Percentiles rank a stretch among this genome's conserved stretches.
phyloP scores from a whole-genome alignment of 2,113 vertebrate genomes.

The Psittacula cyanocephala region DNA sequence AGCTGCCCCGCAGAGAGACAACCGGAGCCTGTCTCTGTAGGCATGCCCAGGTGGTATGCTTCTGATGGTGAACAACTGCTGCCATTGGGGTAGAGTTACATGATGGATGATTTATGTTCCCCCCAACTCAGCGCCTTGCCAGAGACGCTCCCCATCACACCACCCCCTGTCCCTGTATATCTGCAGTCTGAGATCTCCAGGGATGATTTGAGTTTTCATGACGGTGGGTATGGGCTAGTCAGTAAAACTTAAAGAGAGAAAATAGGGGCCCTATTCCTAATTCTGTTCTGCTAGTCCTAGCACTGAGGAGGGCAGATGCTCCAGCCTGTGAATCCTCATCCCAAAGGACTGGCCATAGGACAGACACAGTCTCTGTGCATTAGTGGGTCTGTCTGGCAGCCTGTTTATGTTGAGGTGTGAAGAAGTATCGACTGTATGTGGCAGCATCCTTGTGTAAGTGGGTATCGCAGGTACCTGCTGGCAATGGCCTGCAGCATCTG shows the following conservation, averaged over 20 bases:
- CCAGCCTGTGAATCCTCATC: not conserved
- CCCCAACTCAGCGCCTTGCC: not conserved
- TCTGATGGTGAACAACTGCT: not conserved
- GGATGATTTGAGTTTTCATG: not conserved
- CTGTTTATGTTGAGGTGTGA: not conserved
- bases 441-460: not conserved
- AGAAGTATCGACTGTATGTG: not conserved
- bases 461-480: not conserved
- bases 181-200: not conserved
- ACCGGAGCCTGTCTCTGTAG: not conserved
- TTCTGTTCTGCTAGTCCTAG: not conserved
- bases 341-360: not conserved
- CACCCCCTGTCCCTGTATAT: not conserved
- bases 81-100: fast-evolving
- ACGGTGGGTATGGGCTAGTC: not conserved
- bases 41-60: fast-evolving
- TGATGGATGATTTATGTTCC: not conserved
- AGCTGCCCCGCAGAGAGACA: not conserved
- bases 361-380: not conserved
- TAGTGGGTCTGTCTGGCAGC: not conserved
- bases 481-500: not conserved
- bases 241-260: not conserved
- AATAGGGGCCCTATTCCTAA: not conserved
- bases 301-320: not conserved
- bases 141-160: not conserved